Evolutionary conservation across 2,797 vertebrate species (phyloP).

Genomic region (Acanthurus tractus): DNA sequence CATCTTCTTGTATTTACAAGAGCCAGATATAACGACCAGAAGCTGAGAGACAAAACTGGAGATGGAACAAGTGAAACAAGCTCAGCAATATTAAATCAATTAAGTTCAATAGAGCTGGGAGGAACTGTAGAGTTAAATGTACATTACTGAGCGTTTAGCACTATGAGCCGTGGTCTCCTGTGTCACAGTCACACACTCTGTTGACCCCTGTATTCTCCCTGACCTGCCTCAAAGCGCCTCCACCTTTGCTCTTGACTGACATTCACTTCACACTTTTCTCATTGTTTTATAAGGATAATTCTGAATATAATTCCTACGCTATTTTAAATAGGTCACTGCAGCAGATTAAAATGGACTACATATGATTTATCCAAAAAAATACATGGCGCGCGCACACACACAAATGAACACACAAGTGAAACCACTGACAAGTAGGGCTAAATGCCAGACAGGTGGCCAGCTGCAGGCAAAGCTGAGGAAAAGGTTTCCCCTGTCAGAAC

Average conservation of each 20-base stretch:
- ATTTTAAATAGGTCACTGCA: neutral
- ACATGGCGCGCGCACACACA: neutral
- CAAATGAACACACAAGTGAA: neutral
- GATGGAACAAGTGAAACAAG: neutral
- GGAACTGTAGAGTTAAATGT: neutral
- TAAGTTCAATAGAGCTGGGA: neutral
- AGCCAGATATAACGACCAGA: neutral
- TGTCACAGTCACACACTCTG: neutral
- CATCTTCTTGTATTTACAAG: neutral
- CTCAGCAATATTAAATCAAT: neutral
- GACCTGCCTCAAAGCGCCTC: neutral
- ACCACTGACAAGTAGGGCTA: conserved; percentile 43
- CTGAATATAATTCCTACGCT: neutral
- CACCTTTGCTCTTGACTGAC: neutral
- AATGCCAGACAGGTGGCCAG: conserved; percentile 71
- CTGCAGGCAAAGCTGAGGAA: conserved; percentile 60
- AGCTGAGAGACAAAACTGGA: neutral
- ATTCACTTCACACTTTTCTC: neutral
- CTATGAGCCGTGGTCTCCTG: neutral
- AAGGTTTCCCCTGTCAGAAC: conserved; percentile 67
- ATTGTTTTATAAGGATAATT: neutral
- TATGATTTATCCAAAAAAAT: neutral
- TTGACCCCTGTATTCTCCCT: neutral
- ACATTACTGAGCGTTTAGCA: neutral
- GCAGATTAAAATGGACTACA: neutral